Conservation (phyloP, 2,797 vertebrate species). For the Sebastes itinus region DNA sequence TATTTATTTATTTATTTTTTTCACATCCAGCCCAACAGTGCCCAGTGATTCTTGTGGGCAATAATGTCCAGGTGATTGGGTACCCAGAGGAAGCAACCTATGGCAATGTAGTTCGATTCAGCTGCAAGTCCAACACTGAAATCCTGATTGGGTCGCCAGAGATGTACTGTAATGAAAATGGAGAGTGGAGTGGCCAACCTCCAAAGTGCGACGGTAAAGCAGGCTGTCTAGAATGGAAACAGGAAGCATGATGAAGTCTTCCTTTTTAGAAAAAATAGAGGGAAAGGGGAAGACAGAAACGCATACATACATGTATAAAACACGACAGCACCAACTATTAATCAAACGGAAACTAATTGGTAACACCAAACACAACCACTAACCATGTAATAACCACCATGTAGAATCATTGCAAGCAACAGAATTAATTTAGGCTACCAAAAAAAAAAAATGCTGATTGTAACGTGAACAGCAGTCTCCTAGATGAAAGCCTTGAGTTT, state of each 20-base stretch:
- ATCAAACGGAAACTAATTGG: too few relatives aligned
- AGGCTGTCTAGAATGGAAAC: neutral
- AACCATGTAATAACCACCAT: too few relatives aligned
- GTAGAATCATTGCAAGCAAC: too few relatives aligned
- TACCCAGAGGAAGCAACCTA: slow-evolving; percentile 62
- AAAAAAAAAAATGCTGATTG: too few relatives aligned
- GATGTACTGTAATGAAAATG: slow-evolving; percentile 69
- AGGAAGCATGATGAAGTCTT: neutral
- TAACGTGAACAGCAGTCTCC: too few relatives aligned
- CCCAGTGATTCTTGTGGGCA: slow-evolving; percentile 2
- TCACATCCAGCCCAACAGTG: slow-evolving; percentile 65
- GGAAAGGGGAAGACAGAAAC: neutral
- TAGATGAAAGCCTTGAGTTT: too few relatives aligned
- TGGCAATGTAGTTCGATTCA: slow-evolving; percentile 73
- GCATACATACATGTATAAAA: neutral
- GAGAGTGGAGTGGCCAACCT: slow-evolving; percentile 35
- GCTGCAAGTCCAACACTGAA: slow-evolving; percentile 32
- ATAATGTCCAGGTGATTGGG: slow-evolving; percentile 47
- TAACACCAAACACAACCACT: too few relatives aligned
- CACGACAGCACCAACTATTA: too few relatives aligned
- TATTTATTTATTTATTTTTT: neutral
- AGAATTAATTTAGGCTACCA: too few relatives aligned
- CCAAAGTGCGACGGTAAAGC: slow-evolving; percentile 73
- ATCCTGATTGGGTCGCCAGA: slow-evolving; percentile 4
- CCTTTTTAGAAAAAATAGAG: neutral